Conservation (phyloP, 2,113 vertebrate species). For the Antigone vipio region DNA sequence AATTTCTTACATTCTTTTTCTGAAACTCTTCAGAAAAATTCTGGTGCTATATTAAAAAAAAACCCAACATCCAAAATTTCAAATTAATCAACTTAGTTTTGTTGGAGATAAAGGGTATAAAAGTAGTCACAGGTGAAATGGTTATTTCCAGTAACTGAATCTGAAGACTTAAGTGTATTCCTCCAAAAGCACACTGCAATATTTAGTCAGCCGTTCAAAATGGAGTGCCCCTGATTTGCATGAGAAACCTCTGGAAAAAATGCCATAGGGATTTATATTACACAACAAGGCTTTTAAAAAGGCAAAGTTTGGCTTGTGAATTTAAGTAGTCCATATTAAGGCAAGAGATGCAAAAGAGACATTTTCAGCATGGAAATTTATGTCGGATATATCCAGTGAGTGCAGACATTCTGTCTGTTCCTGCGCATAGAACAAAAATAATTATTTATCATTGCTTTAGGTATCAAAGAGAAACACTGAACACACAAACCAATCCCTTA, state of each 20-base stretch:
- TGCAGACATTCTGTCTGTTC: background rate
- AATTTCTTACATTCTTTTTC: background rate
- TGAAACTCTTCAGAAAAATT: background rate
- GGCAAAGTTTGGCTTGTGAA: background rate
- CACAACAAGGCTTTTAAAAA: background rate
- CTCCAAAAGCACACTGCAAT: background rate
- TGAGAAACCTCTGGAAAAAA: background rate
- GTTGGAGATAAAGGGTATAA: background rate
- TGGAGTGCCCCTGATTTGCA: background rate
- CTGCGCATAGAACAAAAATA: background rate
- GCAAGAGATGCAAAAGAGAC: background rate
- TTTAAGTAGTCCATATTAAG: background rate
- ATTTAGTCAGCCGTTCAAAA: background rate
- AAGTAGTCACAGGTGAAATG: background rate
- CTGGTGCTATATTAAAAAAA: background rate
- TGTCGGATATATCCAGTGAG: background rate
- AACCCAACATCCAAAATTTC: background rate
- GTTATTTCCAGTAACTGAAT: background rate
- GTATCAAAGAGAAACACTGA: conserved; percentile 23
- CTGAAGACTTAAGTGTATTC: background rate
- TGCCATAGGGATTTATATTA: background rate
- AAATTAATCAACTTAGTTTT: background rate
- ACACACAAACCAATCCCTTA: background rate
- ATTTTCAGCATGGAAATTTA: conserved; percentile 48
- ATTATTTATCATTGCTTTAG: conserved; percentile 47